Percentiles rank a stretch among this genome's conserved stretches.
Evolutionary conservation across 2,113 vertebrate genomes (phyloP).

Genomic region (Macrotis lagotis): DNA sequence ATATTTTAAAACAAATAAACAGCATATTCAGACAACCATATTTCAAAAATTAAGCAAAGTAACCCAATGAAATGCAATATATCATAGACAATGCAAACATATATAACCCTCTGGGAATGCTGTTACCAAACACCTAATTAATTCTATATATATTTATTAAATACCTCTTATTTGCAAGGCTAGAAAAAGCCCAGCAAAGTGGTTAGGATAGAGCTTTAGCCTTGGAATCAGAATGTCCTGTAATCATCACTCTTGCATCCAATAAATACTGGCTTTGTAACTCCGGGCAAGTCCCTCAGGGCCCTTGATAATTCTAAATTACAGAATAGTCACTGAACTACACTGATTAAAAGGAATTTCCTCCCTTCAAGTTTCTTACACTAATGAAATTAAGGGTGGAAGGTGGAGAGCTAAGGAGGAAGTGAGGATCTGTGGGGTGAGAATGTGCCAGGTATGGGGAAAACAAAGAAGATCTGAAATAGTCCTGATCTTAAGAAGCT

Average conservation of each 20-base stretch:
- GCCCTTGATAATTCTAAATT: not conserved
- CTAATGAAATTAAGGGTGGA: not conserved
- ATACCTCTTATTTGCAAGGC: not conserved
- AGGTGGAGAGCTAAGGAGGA: too few species aligned
- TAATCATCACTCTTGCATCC: not conserved
- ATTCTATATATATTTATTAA: not conserved
- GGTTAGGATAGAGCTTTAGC: not conserved
- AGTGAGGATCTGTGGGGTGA: too few species aligned
- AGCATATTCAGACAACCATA: constrained; percentile 35
- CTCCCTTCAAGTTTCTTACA: not conserved
- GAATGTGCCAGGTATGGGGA: not conserved
- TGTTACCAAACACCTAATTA: not conserved
- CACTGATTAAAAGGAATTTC: not conserved
- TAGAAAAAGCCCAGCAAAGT: not conserved
- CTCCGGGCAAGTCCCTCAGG: not conserved
- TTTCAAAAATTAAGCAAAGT: not conserved
- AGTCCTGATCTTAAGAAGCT: not conserved
- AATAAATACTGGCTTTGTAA: not conserved
- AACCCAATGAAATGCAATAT: not conserved
- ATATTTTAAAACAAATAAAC: constrained; percentile 56
- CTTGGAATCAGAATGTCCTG: not conserved
- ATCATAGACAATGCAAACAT: not conserved
- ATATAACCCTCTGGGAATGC: not conserved
- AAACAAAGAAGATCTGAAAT: not conserved
- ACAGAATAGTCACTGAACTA: not conserved